These are phyloP conservation scores for Tetragonisca angustula DNA, from an alignment of 2,888 invertebrate genomes.

Conservation along the genomic window DNA sequence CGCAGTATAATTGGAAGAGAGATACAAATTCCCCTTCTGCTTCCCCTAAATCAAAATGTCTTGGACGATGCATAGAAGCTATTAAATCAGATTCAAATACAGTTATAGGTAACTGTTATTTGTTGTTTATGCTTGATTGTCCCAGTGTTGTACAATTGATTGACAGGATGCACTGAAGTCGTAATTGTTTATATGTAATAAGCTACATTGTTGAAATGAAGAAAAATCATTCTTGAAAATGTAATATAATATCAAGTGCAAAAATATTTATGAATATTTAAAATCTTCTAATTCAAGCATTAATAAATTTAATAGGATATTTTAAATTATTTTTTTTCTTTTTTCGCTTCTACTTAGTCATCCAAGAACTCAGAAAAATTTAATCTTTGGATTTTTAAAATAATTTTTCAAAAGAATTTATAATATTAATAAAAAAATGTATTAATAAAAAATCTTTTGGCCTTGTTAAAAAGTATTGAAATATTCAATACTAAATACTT, in stretches of 20 bases:
- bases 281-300: not conserved
- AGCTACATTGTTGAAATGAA: not conserved
- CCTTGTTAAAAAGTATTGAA: too few relatives aligned
- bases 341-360: not conserved
- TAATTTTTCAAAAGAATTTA: too few relatives aligned
- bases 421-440: too few relatives aligned
- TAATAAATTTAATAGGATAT: not conserved
- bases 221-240: not conserved
- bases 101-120: constrained; percentile 70
- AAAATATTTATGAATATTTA: not conserved
- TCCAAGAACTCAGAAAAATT: not conserved
- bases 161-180: not conserved
- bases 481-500: too few relatives aligned
- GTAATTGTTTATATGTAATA: constrained; percentile 8
- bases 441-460: too few relatives aligned
- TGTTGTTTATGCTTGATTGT: not conserved
- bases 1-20: constrained; percentile 74
- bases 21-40: constrained; percentile 63
- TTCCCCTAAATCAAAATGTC: constrained; percentile 71
- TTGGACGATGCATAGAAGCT: constrained; percentile 77
- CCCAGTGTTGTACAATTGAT: not conserved
- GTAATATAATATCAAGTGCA: not conserved
- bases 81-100: constrained; percentile 78
- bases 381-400: too few relatives aligned
- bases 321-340: not conserved